Base-by-base conservation (phyloP, 2,797 vertebrate species). In the Hoplostethus mediterraneus region DNA sequence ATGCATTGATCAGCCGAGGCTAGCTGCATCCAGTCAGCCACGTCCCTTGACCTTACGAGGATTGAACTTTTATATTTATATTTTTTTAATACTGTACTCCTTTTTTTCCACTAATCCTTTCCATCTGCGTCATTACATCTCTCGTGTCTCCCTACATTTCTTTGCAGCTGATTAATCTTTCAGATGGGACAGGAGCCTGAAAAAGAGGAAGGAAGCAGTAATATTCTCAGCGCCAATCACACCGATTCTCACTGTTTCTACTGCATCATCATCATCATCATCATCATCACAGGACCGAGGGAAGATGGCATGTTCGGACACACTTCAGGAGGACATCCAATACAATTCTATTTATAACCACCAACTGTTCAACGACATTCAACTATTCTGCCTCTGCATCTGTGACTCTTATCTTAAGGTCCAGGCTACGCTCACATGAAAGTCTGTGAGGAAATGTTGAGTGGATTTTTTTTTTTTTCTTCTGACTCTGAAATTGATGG, bases 111-210 rank as follows among this genome's bases (percentile, higher is more conserved):
- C 55, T 38, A 13, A 33, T 10, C 33, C 12, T 55, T n/a, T 53
- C 53, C 28, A 6, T 13, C 6, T 13, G 4, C 31, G 28, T 30
- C 21, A 30, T 54, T 40, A 42, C 11, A 42, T 61, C 14, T 45
- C 17, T 79, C 40, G 55, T 57, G 16, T 59, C 48, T 75, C 16
- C 13, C 0, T 54, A 25, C 44, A 47, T 87, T 79, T 76, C 2
- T 67, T 88, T 79, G 59, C 82, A 91, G 89, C 63, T 63, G 86
- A 91, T 66, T 91, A 81, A 87, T 78, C 56, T 66, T 60, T 63
- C 69, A 78, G 77, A 79, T 48, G 57, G 68, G 36, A 80, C 54
- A 54, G 38, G 66, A 63, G 61, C 44, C 67, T 77, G 51, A 77
- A 49, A 44, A 57, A 69, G 73, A 64, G 69, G 21, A 21, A 21